A percentile compares a stretch with the other conserved stretches of the same genome.
Conservation (phyloP, 30 jellyfish, hydroid and myxozoan species). For the Cassiopea xamachana region DNA sequence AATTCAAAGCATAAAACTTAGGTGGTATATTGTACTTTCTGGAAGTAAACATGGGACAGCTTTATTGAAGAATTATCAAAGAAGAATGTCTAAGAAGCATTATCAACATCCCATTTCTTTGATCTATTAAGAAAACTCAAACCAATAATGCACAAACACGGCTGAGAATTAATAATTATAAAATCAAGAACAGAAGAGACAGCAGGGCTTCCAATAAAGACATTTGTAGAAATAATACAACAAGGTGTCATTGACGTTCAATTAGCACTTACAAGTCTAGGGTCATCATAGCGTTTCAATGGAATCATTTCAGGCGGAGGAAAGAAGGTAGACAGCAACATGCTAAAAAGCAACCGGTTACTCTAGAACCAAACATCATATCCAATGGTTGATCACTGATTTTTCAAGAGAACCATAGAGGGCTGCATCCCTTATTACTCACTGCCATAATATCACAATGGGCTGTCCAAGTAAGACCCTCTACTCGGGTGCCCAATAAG, state of each 20-base stretch:
- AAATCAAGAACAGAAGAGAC: conserved; percentile 20
- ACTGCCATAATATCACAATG: not conserved
- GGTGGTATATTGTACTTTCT: conserved; percentile 39
- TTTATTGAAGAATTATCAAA: conserved; percentile 20
- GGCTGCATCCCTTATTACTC: not conserved
- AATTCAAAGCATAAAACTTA: conserved; percentile 12
- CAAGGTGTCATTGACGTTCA: conserved; percentile 39
- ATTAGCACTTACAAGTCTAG: conserved; percentile 44
- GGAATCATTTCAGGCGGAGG: conserved; percentile 13
- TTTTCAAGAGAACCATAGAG: conserved; percentile 9
- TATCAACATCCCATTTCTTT: conserved; percentile 39
- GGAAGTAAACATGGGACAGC: conserved; percentile 18
- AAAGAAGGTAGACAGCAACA: conserved; percentile 31
- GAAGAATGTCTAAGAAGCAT: conserved; percentile 15
- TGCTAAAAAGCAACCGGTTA: conserved; percentile 54
- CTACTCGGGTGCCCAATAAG: conserved; percentile 1
- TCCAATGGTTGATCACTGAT: not conserved
- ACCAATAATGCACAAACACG: conserved; percentile 40
- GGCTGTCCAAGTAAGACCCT: conserved; percentile 19
- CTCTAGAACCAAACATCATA: conserved; percentile 65
- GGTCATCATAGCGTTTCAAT: conserved; percentile 29
- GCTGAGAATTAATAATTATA: conserved; percentile 28
- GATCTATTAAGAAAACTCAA: conserved; percentile 49
- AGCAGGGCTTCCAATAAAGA: conserved; percentile 55
- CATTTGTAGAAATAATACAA: conserved; percentile 39